Percentiles rank a stretch among this genome's conserved stretches.
phyloP scores from a whole-genome alignment of 2,888 invertebrate species.

The Cantharis lateralis region DNA sequence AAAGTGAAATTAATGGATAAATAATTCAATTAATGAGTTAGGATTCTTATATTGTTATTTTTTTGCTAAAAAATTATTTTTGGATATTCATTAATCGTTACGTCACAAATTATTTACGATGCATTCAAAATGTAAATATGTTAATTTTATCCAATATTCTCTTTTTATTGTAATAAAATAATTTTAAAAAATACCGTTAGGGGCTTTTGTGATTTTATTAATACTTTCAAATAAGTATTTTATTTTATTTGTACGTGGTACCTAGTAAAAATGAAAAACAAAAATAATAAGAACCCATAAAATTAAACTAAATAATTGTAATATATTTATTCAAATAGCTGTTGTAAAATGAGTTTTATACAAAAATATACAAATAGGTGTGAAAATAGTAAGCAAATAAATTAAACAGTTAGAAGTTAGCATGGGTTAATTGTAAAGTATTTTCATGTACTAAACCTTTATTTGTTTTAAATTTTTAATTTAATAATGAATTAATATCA shows the following conservation, averaged over 20 bases:
- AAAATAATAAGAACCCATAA: too few species aligned
- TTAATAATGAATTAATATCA: background rate
- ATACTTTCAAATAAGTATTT: background rate
- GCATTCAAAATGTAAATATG: background rate
- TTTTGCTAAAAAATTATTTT: too few species aligned
- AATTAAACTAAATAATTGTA: background rate
- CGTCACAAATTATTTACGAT: background rate
- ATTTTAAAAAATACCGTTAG: background rate
- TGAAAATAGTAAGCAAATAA: background rate
- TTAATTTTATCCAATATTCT: background rate
- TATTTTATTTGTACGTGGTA: too few species aligned
- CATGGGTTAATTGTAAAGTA: background rate
- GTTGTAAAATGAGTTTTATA: background rate
- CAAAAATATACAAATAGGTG: background rate
- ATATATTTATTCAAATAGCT: background rate
- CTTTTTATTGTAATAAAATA: background rate
- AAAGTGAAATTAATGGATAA: background rate
- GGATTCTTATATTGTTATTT: too few species aligned
- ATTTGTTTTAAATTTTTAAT: background rate
- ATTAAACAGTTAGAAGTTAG: background rate
- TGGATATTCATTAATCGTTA: background rate
- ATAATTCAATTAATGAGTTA: background rate
- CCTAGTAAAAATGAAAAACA: too few species aligned
- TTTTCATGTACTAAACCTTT: background rate
- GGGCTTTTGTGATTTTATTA: background rate